phyloP scores from a whole-genome alignment of 23 tunicate species.

The Aplidium turbinatum region DNA sequence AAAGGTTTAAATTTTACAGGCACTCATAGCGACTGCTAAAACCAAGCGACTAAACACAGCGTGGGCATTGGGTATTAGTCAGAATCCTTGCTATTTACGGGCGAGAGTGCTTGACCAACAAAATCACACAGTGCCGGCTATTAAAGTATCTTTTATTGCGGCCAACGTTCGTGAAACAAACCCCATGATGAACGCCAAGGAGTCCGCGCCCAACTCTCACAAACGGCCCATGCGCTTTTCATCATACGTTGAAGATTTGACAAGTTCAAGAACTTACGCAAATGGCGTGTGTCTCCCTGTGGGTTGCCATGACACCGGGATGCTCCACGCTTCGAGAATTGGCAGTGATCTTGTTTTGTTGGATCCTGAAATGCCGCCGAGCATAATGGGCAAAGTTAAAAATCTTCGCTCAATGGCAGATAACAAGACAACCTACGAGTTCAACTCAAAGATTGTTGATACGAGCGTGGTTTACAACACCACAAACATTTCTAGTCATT shows the following conservation, averaged over 20 bases:
- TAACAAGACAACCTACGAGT: not conserved
- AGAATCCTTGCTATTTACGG: conserved; percentile 76
- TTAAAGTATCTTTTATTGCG: conserved; percentile 36
- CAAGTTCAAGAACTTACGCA: conserved; percentile 43
- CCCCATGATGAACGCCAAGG: not conserved
- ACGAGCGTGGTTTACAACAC: conserved; percentile 27
- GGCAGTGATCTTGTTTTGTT: conserved; percentile 78
- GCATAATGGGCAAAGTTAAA: conserved; percentile 65
- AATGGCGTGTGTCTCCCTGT: conserved; percentile 85
- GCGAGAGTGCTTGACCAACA: conserved; percentile 52
- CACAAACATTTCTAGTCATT: conserved; percentile 13
- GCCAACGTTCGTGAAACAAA: conserved; percentile 5
- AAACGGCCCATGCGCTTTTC: conserved; percentile 9
- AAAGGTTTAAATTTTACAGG: conserved; percentile 50
- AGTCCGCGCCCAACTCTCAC: not conserved
- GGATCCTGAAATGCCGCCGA: conserved; percentile 67
- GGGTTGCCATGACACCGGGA: conserved; percentile 83
- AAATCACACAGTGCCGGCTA: conserved; percentile 60
- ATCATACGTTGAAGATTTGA: conserved; percentile 62
- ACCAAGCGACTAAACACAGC: conserved; percentile 68
- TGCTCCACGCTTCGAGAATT: conserved; percentile 57
- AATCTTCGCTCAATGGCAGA: not conserved
- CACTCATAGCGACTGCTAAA: conserved; percentile 56
- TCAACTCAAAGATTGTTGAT: conserved; percentile 2
- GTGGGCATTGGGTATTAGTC: conserved; percentile 62